A percentile compares a stretch with the other conserved stretches of the same genome.
Evolutionary conservation across 2,113 vertebrate genomes (phyloP).

Genomic region (Speoplatyrhinus poulsoni): DNA sequence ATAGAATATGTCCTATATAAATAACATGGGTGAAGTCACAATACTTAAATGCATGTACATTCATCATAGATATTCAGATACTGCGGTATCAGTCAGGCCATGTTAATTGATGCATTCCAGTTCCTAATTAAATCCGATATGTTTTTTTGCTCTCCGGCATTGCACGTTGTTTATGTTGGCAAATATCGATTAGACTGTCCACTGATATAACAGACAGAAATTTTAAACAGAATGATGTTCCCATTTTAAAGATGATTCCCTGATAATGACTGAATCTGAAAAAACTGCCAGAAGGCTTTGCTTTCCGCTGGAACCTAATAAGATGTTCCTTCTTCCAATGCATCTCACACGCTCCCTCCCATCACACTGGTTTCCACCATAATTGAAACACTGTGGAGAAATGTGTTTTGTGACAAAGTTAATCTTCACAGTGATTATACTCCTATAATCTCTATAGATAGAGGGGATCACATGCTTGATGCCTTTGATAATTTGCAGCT

Average conservation of each 20-base stretch:
- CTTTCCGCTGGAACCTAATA: constrained; percentile 38
- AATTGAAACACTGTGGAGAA: constrained; percentile 59
- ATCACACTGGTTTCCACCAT: constrained; percentile 35
- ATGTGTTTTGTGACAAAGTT: constrained; percentile 61
- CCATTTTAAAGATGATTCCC: constrained; percentile 29
- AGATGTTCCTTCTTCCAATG: constrained; percentile 17
- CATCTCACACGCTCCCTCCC: constrained; percentile 14
- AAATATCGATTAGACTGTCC: not conserved
- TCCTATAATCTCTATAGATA: constrained; percentile 47
- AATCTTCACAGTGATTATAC: constrained; percentile 63
- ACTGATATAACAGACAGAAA: not conserved
- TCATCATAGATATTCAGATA: no score
- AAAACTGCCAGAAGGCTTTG: constrained; percentile 47
- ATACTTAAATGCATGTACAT: no score
- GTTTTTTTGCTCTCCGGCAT: not conserved
- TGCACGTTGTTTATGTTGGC: not conserved
- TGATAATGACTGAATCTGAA: constrained; percentile 45
- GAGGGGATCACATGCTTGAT: constrained; percentile 52
- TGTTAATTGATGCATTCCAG: no score
- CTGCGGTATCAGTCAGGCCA: no score
- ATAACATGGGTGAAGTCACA: no score
- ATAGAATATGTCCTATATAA: no score
- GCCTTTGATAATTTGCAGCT: constrained; percentile 36
- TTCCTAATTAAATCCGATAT: no score
- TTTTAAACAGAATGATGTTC: constrained; percentile 5